Percentiles rank a stretch among this genome's conserved stretches.
Evolutionary conservation across 53 echinoderm and acorn worm genomes (phyloP).

Genomic region (Paelopatides confundens): DNA sequence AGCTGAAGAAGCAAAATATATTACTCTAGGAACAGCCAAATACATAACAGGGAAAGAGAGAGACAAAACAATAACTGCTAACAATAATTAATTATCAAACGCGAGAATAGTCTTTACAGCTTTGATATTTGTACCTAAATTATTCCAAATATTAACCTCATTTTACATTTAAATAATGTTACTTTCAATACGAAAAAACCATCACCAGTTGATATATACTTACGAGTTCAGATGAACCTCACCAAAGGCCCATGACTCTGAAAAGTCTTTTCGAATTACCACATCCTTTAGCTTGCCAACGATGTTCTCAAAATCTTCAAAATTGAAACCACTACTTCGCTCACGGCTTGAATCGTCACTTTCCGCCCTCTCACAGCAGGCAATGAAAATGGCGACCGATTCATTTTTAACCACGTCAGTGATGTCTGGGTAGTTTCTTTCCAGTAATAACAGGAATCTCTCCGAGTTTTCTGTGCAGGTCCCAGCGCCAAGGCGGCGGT

Average conservation of each 20-base stretch:
- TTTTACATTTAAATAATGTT: too few species aligned
- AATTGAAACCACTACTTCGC: neutral
- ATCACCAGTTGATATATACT: neutral
- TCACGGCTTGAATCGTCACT: neutral
- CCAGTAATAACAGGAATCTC: neutral
- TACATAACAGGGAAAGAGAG: too few species aligned
- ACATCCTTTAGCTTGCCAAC: neutral
- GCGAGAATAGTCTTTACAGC: too few species aligned
- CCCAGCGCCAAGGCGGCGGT: neutral
- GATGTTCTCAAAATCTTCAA: neutral
- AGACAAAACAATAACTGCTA: too few species aligned
- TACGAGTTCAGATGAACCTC: neutral
- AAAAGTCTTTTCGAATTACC: constrained; percentile 31
- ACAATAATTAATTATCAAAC: too few species aligned
- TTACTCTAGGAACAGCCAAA: too few species aligned
- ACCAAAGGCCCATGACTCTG: constrained; percentile 84
- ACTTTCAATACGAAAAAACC: too few species aligned
- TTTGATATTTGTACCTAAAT: too few species aligned
- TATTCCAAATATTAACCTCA: too few species aligned
- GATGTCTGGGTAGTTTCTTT: neutral
- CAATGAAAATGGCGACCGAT: neutral
- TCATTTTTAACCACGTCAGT: neutral
- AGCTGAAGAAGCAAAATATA: too few species aligned
- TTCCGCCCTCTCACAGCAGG: neutral
- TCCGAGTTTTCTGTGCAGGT: neutral